phyloP scores from a whole-genome alignment of 2,888 invertebrate genomes.

The Torymus texanus region DNA sequence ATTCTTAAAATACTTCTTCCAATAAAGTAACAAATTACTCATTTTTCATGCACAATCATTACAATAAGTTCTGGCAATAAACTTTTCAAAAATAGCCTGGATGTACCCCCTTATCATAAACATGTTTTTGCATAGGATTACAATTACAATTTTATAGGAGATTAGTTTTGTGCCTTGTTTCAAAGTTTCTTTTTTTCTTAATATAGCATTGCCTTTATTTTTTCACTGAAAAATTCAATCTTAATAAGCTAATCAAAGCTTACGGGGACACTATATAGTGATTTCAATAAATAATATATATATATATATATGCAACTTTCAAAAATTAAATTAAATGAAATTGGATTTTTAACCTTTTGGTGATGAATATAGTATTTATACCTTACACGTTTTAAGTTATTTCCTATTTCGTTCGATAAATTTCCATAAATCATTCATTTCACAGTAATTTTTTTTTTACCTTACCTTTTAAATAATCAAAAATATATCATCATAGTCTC shows the following conservation, averaged over 20 bases:
- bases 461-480: not conserved
- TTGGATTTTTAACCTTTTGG: too few species aligned
- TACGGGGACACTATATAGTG: not conserved
- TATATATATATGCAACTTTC: not conserved
- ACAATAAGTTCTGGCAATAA: too few species aligned
- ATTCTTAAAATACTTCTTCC: too few species aligned
- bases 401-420: too few species aligned
- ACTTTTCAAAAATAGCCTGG: not conserved
- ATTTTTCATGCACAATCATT: too few species aligned
- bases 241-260: constrained; percentile 3
- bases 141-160: constrained; percentile 8
- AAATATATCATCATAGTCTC: constrained; percentile 9
- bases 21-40: too few species aligned
- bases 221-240: constrained; percentile 9
- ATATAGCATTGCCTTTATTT: constrained; percentile 3
- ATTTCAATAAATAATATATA: not conserved
- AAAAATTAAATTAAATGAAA: too few species aligned
- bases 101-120: constrained; percentile 14
- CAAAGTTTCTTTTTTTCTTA: not conserved
- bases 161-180: constrained; percentile 37
- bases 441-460: too few species aligned
- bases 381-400: too few species aligned
- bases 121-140: not conserved
- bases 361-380: too few species aligned
- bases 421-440: too few species aligned